These are phyloP conservation scores for Callosobruchus maculatus DNA, from an alignment of 2,888 invertebrate genomes.

Conservation along the genomic window DNA sequence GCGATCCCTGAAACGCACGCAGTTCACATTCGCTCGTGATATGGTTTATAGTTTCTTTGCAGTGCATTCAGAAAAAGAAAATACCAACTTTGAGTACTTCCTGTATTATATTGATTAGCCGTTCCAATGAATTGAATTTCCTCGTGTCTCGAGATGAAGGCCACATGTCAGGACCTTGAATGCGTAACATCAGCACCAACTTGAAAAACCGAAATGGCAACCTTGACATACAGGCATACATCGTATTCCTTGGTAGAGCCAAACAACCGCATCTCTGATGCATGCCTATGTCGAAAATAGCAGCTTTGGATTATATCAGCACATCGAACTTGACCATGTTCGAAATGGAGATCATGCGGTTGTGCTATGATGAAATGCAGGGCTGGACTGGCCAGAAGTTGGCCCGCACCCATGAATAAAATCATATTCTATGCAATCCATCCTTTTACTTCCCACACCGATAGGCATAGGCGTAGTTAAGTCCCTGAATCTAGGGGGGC, in stretches of 20 bases:
- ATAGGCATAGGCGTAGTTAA: too few relatives aligned
- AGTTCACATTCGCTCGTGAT: too few relatives aligned
- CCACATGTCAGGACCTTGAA: background rate
- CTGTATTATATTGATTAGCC: too few relatives aligned
- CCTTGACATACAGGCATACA: background rate
- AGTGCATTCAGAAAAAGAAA: too few relatives aligned
- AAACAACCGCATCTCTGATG: background rate
- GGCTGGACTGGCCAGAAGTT: background rate
- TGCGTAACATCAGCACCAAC: background rate
- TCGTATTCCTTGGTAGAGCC: background rate
- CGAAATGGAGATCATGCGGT: background rate
- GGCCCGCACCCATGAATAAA: too few relatives aligned
- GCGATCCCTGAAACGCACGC: too few relatives aligned
- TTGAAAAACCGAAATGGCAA: background rate
- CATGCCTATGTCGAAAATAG: background rate
- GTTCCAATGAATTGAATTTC: background rate
- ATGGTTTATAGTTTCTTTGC: too few relatives aligned
- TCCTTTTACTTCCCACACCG: too few relatives aligned
- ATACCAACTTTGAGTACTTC: too few relatives aligned
- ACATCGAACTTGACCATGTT: background rate
- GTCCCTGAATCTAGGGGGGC: too few relatives aligned
- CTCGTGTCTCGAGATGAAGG: background rate
- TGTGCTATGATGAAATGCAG: background rate
- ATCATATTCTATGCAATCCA: too few relatives aligned
- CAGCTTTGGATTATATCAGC: background rate